phyloP scores from a whole-genome alignment of 2,797 vertebrate genomes.

The Lemur catta region DNA sequence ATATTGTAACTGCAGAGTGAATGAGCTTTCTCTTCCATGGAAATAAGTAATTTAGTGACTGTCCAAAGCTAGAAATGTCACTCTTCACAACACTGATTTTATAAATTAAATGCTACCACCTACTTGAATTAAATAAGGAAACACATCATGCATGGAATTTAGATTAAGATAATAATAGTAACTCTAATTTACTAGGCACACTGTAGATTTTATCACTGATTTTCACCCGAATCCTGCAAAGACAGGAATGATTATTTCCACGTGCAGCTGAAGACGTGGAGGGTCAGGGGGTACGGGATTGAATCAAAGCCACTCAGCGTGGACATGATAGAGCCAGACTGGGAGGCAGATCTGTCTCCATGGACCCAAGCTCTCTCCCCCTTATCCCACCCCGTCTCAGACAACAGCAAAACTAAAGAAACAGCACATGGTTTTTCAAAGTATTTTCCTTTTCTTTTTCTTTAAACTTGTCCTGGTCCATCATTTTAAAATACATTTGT shows the following conservation, averaged over 20 bases:
- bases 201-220: background rate
- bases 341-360: background rate
- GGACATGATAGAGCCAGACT: background rate
- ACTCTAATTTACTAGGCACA: slow-evolving; percentile 19
- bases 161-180: slow-evolving; percentile 64
- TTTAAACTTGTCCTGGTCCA: background rate
- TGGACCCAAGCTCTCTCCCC: background rate
- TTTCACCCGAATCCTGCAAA: background rate
- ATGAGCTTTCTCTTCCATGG: background rate
- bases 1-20: background rate
- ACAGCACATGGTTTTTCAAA: background rate
- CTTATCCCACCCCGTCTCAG: background rate
- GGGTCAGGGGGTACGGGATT: background rate
- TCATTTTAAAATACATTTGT: background rate
- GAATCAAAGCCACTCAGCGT: background rate
- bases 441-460: background rate
- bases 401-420: background rate
- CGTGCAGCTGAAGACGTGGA: background rate
- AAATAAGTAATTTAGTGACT: slow-evolving; percentile 17
- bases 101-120: slow-evolving; percentile 53
- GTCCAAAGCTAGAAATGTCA: slow-evolving; percentile 22
- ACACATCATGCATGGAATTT: slow-evolving; percentile 51
- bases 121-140: slow-evolving; percentile 62
- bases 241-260: background rate
- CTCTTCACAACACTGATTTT: slow-evolving; percentile 26